phyloP scores from a whole-genome alignment of 1,140 invertebrate genomes.

The Megalopta genalis region DNA sequence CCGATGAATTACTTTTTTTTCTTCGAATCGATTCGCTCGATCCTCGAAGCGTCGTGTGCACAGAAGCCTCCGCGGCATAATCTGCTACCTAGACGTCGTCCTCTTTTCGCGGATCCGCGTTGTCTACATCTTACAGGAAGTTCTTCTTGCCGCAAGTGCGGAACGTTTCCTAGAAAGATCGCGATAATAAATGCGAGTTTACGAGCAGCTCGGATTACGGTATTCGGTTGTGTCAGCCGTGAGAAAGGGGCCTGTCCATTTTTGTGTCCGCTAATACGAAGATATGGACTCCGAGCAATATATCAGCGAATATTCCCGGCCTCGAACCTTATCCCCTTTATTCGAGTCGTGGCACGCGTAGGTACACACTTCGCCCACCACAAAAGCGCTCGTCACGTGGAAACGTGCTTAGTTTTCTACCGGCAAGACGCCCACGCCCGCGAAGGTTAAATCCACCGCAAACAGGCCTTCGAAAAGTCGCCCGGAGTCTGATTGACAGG shows the following conservation, averaged over 20 bases:
- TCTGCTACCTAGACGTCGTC: too few species aligned
- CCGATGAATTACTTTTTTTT: not conserved
- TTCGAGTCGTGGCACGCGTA: slow-evolving; percentile 63
- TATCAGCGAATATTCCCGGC: slow-evolving; percentile 52
- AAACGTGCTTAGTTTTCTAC: slow-evolving; percentile 54
- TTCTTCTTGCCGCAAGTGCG: too few species aligned
- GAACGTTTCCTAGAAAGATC: too few species aligned
- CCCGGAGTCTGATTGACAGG: slow-evolving; percentile 43
- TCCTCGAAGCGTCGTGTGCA: too few species aligned
- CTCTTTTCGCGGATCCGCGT: too few species aligned
- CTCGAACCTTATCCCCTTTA: slow-evolving; percentile 63
- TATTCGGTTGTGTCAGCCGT: not conserved
- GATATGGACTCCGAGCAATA: slow-evolving; percentile 37
- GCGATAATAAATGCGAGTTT: slow-evolving; percentile 9
- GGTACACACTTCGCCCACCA: slow-evolving; percentile 35
- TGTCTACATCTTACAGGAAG: too few species aligned
- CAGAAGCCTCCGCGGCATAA: too few species aligned
- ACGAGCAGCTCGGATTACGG: not conserved
- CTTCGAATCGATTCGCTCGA: not conserved
- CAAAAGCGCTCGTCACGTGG: slow-evolving; percentile 50
- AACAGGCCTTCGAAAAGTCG: slow-evolving; percentile 45
- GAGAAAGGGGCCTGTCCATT: slow-evolving; percentile 39
- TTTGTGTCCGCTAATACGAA: slow-evolving; percentile 41
- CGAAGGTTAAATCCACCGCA: slow-evolving; percentile 47
- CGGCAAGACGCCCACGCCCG: slow-evolving; percentile 28